phyloP scores from a whole-genome alignment of 2,113 vertebrate genomes.

The Scortum barcoo region DNA sequence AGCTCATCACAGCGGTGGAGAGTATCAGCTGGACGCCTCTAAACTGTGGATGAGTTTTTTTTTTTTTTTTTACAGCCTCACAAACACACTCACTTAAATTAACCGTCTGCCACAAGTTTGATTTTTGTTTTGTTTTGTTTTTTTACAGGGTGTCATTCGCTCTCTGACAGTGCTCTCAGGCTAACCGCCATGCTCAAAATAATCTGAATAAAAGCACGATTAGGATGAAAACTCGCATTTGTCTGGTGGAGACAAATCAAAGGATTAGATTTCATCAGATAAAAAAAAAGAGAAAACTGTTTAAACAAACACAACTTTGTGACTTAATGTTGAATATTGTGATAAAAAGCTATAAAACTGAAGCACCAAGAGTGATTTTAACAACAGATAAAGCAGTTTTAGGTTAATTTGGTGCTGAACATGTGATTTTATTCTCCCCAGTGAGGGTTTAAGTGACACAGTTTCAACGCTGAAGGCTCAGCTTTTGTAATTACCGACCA shows the following conservation, averaged over 20 bases:
- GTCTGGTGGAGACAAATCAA: conserved; percentile 30
- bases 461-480: background rate
- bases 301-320: background rate
- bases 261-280: conserved; percentile 32
- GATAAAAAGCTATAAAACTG: background rate
- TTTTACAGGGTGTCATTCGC: conserved; percentile 14
- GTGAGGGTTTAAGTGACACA: background rate
- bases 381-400: background rate
- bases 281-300: background rate
- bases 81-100: conserved; percentile 15
- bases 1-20: background rate
- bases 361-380: background rate
- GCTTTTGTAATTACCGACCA: background rate
- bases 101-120: conserved; percentile 23
- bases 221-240: conserved; percentile 23
- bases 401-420: background rate
- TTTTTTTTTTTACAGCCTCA: background rate
- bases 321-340: background rate
- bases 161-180: no score
- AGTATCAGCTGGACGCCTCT: background rate
- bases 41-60: no score
- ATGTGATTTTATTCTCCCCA: no score
- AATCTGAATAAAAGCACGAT: conserved; percentile 52
- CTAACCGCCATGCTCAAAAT: conserved; percentile 12
- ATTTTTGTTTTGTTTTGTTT: background rate